A percentile compares a stretch with the other conserved stretches of the same genome.
These are phyloP conservation scores for Metaphire vulgaris DNA, from an alignment of 1,140 invertebrate species.

Conservation along the genomic window DNA sequence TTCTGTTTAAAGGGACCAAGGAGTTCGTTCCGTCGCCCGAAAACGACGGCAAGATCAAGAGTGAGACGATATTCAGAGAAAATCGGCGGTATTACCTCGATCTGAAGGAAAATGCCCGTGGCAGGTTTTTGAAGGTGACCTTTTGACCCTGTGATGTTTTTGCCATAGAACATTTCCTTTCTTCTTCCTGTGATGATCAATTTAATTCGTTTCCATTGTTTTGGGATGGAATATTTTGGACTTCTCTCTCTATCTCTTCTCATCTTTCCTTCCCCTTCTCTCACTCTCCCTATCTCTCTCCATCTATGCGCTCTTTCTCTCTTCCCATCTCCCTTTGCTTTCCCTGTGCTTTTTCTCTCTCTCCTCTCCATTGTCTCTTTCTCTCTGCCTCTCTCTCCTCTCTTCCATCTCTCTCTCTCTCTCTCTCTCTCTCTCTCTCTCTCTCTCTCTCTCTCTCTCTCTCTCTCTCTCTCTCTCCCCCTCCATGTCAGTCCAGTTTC, in stretches of 20 bases:
- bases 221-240: too few species aligned
- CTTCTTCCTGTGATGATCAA: too few species aligned
- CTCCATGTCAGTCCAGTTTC: too few species aligned
- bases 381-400: background rate
- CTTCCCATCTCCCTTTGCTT: background rate
- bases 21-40: too few species aligned
- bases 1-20: too few species aligned
- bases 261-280: background rate
- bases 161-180: too few species aligned
- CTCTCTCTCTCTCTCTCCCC: too few species aligned
- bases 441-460: too few species aligned
- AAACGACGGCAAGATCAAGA: background rate
- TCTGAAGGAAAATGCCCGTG: background rate
- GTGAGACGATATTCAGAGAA: background rate
- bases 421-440: background rate
- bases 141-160: too few species aligned
- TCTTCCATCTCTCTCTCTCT: background rate
- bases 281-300: background rate
- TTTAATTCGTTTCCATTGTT: too few species aligned
- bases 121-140: background rate
- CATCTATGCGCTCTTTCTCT: background rate
- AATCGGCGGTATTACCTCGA: background rate
- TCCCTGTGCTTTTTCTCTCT: background rate
- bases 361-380: background rate
- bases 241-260: background rate